Evolutionary conservation across 2,113 vertebrate genomes (phyloP).

Genomic region (Labeo rohita): DNA sequence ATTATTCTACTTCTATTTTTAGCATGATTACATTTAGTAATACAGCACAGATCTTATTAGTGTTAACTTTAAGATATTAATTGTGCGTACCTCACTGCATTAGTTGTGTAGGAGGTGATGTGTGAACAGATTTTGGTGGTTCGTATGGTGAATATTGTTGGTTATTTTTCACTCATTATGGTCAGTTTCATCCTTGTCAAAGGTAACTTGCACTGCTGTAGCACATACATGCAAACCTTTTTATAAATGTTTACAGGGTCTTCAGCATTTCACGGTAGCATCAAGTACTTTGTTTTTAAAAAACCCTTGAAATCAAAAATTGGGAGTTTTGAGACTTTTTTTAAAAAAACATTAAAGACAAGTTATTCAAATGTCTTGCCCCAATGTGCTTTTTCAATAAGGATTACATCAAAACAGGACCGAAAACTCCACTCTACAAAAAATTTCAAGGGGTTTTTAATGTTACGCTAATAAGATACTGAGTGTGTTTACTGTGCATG

Average conservation of each 20-base stretch:
- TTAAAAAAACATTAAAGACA: neutral
- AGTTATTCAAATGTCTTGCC: neutral
- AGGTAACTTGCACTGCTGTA: constrained; percentile 18
- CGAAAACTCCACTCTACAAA: neutral
- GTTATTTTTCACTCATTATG: neutral
- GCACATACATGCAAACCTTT: constrained; percentile 27
- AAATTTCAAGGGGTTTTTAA: neutral
- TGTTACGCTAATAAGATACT: neutral
- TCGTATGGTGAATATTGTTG: constrained; percentile 9
- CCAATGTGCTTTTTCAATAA: neutral
- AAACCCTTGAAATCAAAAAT: neutral
- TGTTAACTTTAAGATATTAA: constrained; percentile 9
- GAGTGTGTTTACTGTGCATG: constrained; percentile 7
- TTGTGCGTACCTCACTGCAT: neutral
- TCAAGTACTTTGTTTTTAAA: neutral
- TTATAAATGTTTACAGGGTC: constrained; percentile 25
- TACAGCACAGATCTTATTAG: constrained; percentile 3
- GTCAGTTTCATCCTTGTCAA: constrained; percentile 4
- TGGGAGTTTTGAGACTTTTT: neutral
- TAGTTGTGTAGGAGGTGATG: neutral
- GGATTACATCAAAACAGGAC: neutral
- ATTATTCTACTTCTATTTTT: constrained; percentile 22
- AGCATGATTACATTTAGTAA: neutral
- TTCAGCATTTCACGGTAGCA: constrained; percentile 21
- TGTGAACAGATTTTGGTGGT: constrained; percentile 15